Evolutionary conservation across 1,140 invertebrate species (phyloP), one percentile per base, ranked within the genome.

Genomic region (Drosophila takahashii): DNA sequence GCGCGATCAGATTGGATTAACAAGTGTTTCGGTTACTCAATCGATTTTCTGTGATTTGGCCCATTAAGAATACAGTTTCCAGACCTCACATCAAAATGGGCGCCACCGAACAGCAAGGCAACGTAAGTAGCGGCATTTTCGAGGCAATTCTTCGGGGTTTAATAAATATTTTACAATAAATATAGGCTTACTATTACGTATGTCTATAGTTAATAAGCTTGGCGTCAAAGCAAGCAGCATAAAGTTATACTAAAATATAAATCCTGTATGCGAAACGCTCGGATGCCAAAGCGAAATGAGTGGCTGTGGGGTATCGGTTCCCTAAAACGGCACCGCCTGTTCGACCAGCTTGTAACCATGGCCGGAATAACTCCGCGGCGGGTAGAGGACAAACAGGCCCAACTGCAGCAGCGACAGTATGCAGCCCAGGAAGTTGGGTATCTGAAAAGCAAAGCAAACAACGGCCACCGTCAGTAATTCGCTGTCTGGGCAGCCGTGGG

Each of bases 401-500:
- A 97, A 91, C 92, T 97, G 96, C 70, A 94, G 92, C 42, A 93
- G 92, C 7, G 95, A 95, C 60, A 96, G 91, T 22, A 96, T 73
- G 59, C 94, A 95, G 53, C 96, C 96, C 70, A 96, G 92, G 39
- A 96, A 94, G 92, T 97, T 97, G 36, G 96, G 95, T 79, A 94
- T 93, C 94, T 95, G 90, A 67, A 62, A 94, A 94, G n/a, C 15
- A 41, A 61, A 34, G 9, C n/a, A 65, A 48, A 52, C 42, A 59
- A 50, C 47, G 37, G 50, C 37, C 34, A 37, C 29, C 22, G 58
- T 70, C 11, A 57, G 37, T 58, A 27, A 22, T 59, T 36, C 6
- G 10, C 29, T 32, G 13, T 22, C 11, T 41, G 27, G 48, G 59
- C 22, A 34, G 11, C 8, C 27, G 42, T 58, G 69, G 42, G 65